A percentile compares a stretch with the other conserved stretches of the same genome.
Evolutionary conservation across 2,888 invertebrate genomes (phyloP).

Genomic region (Aphodius sticticus): DNA sequence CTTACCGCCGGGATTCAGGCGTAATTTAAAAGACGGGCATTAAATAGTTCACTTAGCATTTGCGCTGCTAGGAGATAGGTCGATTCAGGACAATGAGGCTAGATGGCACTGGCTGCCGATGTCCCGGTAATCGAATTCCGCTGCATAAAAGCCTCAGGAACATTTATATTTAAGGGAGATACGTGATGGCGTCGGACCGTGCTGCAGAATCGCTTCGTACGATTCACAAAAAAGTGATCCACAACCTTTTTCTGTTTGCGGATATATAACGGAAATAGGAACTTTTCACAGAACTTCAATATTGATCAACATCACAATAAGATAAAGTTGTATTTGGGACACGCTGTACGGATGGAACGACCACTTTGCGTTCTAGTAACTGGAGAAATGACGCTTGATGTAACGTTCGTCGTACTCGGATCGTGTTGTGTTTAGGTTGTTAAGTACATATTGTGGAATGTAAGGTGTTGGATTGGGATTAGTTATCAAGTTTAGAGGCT

Average conservation of each 20-base stretch:
- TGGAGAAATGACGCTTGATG: not conserved
- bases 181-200: not conserved
- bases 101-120: not conserved
- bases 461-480: not conserved
- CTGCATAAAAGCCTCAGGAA: not conserved
- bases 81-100: not conserved
- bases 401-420: not conserved
- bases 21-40: not conserved
- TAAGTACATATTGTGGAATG: not conserved
- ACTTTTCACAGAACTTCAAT: too few relatives aligned
- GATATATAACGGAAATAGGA: not conserved
- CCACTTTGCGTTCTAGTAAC: not conserved
- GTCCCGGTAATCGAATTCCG: not conserved
- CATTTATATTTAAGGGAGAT: not conserved
- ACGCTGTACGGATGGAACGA: not conserved
- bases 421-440: not conserved
- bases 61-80: not conserved
- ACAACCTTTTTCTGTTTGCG: not conserved
- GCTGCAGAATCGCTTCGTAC: not conserved
- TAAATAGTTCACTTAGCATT: constrained; percentile 4
- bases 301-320: too few relatives aligned
- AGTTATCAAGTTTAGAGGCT: not conserved
- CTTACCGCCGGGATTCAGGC: not conserved
- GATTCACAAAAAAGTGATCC: not conserved
- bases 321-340: too few relatives aligned